phyloP scores from a whole-genome alignment of 2,113 vertebrate species.

The Dasyurus viverrinus region DNA sequence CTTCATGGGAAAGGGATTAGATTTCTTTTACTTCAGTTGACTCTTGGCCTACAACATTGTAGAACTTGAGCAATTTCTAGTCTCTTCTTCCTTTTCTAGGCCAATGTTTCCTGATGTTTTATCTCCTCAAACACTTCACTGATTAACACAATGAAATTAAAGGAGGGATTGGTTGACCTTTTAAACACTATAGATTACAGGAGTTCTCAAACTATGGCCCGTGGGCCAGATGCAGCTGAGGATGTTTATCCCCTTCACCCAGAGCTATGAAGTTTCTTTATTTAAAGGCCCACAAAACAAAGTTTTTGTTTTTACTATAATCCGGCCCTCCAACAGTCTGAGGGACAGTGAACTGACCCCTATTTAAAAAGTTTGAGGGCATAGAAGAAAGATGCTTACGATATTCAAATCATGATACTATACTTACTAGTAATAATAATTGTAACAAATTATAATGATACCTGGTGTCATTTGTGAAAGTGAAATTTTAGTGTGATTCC shows the following conservation, averaged over 20 bases:
- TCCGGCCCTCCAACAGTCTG: too few relatives aligned
- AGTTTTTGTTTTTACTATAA: too few relatives aligned
- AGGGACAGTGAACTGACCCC: too few relatives aligned
- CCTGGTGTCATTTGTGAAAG: neutral
- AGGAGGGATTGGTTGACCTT: neutral
- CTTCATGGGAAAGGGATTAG: neutral
- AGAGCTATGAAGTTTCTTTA: too few relatives aligned
- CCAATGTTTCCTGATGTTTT: neutral
- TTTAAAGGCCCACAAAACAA: too few relatives aligned
- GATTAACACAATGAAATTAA: neutral
- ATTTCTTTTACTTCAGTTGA: neutral
- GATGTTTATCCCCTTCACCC: too few relatives aligned
- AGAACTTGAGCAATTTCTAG: fast-evolving
- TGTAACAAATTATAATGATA: neutral
- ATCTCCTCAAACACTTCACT: fast-evolving
- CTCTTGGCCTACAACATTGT: neutral
- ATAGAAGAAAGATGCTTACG: neutral
- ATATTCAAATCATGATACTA: neutral
- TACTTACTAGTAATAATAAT: neutral
- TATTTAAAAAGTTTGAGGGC: too few relatives aligned
- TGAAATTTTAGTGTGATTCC: neutral
- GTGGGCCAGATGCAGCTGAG: too few relatives aligned
- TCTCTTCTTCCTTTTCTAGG: neutral
- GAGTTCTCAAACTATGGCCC: too few relatives aligned
- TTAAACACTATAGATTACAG: neutral